Conservation (phyloP, 1,140 invertebrate species). For the Charaxes varanes region DNA sequence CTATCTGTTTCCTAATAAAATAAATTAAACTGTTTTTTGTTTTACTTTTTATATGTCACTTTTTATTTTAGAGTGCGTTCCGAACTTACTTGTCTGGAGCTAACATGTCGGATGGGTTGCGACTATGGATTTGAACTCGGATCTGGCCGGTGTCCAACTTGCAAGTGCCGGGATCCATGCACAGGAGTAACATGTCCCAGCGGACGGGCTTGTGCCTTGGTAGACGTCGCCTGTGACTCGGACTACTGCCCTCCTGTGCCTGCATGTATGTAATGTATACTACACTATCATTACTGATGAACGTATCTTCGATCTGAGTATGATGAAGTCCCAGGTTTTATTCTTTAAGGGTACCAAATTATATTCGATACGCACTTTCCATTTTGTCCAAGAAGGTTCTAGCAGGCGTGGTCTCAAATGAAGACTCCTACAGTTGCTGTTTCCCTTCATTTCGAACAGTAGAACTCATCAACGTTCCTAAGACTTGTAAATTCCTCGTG, state of each 20-base stretch:
- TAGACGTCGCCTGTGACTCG: conserved; percentile 86
- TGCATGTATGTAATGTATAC: conserved; percentile 76
- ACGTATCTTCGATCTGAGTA: neutral
- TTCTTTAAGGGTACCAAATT: no score
- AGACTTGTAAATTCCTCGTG: no score
- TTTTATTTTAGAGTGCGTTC: conserved; percentile 69
- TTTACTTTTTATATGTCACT: conserved; percentile 1
- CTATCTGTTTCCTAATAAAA: no score
- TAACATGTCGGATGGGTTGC: conserved; percentile 86
- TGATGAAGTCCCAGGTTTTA: no score
- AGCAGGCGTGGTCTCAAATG: no score
- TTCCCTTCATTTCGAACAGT: no score
- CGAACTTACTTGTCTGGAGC: conserved; percentile 78
- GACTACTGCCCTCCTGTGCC: conserved; percentile 88
- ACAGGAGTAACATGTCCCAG: conserved; percentile 76
- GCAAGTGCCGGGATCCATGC: conserved; percentile 87
- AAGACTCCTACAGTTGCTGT: no score
- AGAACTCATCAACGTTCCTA: no score
- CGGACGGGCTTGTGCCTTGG: conserved; percentile 82
- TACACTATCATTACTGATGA: neutral
- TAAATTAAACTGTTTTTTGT: neutral
- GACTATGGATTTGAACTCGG: conserved; percentile 87
- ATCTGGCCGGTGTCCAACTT: conserved; percentile 80
- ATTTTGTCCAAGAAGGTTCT: no score
- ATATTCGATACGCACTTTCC: no score